Conservation (phyloP, 2,888 invertebrate genomes). For the Sinopyrophorus schimmeli region DNA sequence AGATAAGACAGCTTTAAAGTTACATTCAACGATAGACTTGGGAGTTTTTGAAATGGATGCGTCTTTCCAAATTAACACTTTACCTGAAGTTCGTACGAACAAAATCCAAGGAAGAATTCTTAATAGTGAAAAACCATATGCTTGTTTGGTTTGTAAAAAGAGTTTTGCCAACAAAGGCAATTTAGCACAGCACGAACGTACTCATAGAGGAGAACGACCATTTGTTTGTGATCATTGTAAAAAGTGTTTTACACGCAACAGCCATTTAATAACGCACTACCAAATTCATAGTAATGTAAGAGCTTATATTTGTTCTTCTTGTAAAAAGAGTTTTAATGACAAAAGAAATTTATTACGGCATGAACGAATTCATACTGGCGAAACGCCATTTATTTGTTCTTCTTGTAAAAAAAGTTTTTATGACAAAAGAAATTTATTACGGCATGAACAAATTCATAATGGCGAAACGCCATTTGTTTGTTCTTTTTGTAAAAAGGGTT, state of each 20-base stretch:
- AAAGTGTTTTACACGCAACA: constrained; percentile 63
- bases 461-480: no score
- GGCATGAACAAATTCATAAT: no score
- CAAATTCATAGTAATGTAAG: constrained; percentile 61
- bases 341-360: no score
- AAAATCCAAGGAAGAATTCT: no score
- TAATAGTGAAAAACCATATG: constrained; percentile 57
- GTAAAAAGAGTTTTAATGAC: constrained; percentile 61
- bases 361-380: constrained; percentile 58
- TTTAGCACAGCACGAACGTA: constrained; percentile 62
- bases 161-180: constrained; percentile 63
- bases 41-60: no score
- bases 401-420: no score
- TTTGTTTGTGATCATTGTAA: constrained; percentile 62
- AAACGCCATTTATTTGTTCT: constrained; percentile 52
- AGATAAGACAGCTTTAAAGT: no score
- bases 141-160: constrained; percentile 50
- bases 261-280: constrained; percentile 62
- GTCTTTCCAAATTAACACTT: no score
- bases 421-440: no score
- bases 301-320: constrained; percentile 58
- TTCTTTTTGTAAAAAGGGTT: constrained; percentile 60
- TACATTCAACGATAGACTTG: no score
- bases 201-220: constrained; percentile 64
- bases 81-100: no score